Percentiles rank a stretch among this genome's conserved stretches.
These are phyloP conservation scores for Todus mexicanus DNA, from an alignment of 2,797 vertebrate genomes.

Conservation along the genomic window DNA sequence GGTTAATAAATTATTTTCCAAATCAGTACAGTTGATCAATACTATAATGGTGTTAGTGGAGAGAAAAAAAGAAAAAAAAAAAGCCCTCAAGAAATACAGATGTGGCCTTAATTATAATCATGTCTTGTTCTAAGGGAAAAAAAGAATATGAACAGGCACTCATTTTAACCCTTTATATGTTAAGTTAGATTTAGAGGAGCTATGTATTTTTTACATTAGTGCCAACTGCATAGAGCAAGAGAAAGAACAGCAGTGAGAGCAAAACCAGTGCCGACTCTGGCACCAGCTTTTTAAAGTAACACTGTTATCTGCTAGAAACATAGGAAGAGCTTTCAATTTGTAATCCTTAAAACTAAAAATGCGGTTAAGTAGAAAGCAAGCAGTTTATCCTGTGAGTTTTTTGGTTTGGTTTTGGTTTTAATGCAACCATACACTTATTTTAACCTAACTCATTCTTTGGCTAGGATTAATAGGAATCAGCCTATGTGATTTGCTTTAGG, in stretches of 20 bases:
- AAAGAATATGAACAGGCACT: slow-evolving; percentile 17
- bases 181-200: slow-evolving; percentile 70
- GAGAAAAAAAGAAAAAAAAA: background rate
- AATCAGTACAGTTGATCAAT: slow-evolving; percentile 43
- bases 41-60: background rate
- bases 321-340: slow-evolving; percentile 90
- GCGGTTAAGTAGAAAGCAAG: slow-evolving; percentile 87
- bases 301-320: slow-evolving; percentile 70
- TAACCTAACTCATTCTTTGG: slow-evolving; percentile 84
- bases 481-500: slow-evolving; percentile 90
- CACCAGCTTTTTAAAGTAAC: slow-evolving; percentile 69
- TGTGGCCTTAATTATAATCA: slow-evolving; percentile 77
- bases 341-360: slow-evolving; percentile 90
- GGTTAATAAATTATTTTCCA: slow-evolving; percentile 61
- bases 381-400: slow-evolving; percentile 78
- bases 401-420: slow-evolving; percentile 70
- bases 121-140: slow-evolving; percentile 46
- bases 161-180: slow-evolving; percentile 59
- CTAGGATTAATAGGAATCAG: slow-evolving; percentile 87
- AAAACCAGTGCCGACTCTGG: slow-evolving; percentile 61
- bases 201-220: slow-evolving; percentile 66
- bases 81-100: slow-evolving; percentile 59
- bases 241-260: slow-evolving; percentile 61
- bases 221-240: slow-evolving; percentile 67
- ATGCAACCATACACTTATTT: slow-evolving; percentile 85